Conservation (phyloP, 2,888 invertebrate genomes). For the Unio delphinus region DNA sequence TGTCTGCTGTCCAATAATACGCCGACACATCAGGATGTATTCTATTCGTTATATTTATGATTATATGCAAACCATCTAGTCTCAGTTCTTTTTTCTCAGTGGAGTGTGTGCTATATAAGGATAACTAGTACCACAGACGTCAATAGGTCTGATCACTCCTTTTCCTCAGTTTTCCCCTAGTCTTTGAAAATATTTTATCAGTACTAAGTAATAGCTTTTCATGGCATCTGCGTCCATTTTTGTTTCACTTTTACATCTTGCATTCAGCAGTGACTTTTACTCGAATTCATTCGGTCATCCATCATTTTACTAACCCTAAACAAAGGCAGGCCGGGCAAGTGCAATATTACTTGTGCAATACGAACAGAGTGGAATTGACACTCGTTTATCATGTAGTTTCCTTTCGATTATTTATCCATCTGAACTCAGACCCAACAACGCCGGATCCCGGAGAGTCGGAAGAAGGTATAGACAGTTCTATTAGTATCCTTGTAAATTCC, state of each 20-base stretch:
- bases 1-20: too few species aligned
- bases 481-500: constrained; percentile 27
- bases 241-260: not conserved
- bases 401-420: constrained; percentile 82
- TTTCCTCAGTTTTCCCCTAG: too few species aligned
- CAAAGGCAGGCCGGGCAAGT: constrained; percentile 54
- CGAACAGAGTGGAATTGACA: constrained; percentile 40
- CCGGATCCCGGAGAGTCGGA: constrained; percentile 34
- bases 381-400: constrained; percentile 76
- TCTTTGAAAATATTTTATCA: too few species aligned
- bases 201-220: too few species aligned
- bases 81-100: too few species aligned
- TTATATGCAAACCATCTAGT: too few species aligned
- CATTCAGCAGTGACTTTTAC: constrained; percentile 1
- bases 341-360: constrained; percentile 45
- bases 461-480: constrained; percentile 39
- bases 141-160: too few species aligned
- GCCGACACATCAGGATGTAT: too few species aligned
- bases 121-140: too few species aligned
- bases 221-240: not conserved
- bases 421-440: constrained; percentile 79
- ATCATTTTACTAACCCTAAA: constrained; percentile 9
- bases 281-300: constrained; percentile 1
- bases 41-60: too few species aligned
- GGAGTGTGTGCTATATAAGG: too few species aligned